These are phyloP conservation scores for Amphiduros pacificus DNA, from an alignment of 2,888 invertebrate genomes.

Conservation along the genomic window DNA sequence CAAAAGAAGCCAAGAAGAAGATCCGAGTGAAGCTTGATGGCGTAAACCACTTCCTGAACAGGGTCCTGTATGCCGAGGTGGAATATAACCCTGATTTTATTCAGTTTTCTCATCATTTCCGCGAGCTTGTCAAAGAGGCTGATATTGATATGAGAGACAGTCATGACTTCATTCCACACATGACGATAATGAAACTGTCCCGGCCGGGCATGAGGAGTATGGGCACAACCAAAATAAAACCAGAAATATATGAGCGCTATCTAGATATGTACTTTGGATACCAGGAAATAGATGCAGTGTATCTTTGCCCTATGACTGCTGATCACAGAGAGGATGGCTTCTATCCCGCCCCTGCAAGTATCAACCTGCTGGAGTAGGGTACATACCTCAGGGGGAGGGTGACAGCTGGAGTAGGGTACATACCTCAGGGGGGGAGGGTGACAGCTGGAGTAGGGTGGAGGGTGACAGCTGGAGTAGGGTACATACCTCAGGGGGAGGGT, in stretches of 20 bases:
- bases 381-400: no score
- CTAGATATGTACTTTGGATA: slow-evolving; percentile 53
- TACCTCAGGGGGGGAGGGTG: no score
- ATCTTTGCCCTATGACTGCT: slow-evolving; percentile 57
- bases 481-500: no score
- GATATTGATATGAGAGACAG: slow-evolving; percentile 55
- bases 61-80: slow-evolving; percentile 58
- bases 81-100: slow-evolving; percentile 45
- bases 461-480: no score
- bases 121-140: slow-evolving; percentile 42
- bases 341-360: slow-evolving; percentile 39
- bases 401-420: no score
- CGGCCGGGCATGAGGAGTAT: no score
- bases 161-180: slow-evolving; percentile 60
- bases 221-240: slow-evolving; percentile 50
- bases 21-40: slow-evolving; percentile 44
- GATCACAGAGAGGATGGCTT: slow-evolving; percentile 55
- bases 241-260: slow-evolving; percentile 43
- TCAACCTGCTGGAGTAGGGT: no score
- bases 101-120: slow-evolving; percentile 48
- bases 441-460: no score
- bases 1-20: slow-evolving; percentile 28
- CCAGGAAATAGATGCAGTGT: slow-evolving; percentile 49
- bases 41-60: slow-evolving; percentile 54
- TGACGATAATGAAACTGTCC: slow-evolving; percentile 60